These are phyloP conservation scores for Dipodomys stephensi DNA, from an alignment of 2,113 vertebrate genomes.

Conservation along the genomic window DNA sequence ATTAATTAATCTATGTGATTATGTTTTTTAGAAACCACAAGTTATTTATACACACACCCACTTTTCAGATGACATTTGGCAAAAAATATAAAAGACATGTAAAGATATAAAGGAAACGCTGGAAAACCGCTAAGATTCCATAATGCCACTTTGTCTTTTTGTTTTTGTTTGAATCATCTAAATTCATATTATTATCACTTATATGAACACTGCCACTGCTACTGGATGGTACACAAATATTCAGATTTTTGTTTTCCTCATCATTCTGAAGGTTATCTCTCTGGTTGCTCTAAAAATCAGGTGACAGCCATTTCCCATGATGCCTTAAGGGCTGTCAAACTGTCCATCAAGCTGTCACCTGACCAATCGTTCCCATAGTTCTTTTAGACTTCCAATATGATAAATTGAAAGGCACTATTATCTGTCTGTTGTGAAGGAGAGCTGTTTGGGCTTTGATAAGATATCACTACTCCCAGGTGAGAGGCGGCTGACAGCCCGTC, in stretches of 20 bases:
- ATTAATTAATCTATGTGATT: slow-evolving; percentile 27
- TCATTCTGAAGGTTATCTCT: slow-evolving; percentile 99
- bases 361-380: slow-evolving; percentile 96
- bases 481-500: slow-evolving; percentile 93
- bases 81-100: slow-evolving; percentile 70
- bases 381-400: slow-evolving; percentile 90
- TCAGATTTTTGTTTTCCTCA: slow-evolving; percentile 93
- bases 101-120: slow-evolving; percentile 74
- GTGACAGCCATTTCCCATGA: slow-evolving; percentile 99
- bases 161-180: slow-evolving; percentile 75
- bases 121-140: slow-evolving; percentile 78
- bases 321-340: slow-evolving; percentile 97
- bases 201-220: slow-evolving; percentile 80
- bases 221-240: slow-evolving; percentile 88
- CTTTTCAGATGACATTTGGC: slow-evolving; percentile 68
- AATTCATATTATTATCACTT: slow-evolving; percentile 85
- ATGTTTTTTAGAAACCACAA: slow-evolving; percentile 37
- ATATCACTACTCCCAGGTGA: slow-evolving; percentile 99
- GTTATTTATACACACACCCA: not conserved
- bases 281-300: slow-evolving; percentile 93
- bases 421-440: slow-evolving; percentile 91
- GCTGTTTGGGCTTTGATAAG: slow-evolving; percentile 99
- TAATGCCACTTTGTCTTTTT: slow-evolving; percentile 66
- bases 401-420: slow-evolving; percentile 95
- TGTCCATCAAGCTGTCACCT: slow-evolving; percentile 97